These are phyloP conservation scores for Latheticus oryzae DNA, from an alignment of 2,888 invertebrate species.

Conservation along the genomic window DNA sequence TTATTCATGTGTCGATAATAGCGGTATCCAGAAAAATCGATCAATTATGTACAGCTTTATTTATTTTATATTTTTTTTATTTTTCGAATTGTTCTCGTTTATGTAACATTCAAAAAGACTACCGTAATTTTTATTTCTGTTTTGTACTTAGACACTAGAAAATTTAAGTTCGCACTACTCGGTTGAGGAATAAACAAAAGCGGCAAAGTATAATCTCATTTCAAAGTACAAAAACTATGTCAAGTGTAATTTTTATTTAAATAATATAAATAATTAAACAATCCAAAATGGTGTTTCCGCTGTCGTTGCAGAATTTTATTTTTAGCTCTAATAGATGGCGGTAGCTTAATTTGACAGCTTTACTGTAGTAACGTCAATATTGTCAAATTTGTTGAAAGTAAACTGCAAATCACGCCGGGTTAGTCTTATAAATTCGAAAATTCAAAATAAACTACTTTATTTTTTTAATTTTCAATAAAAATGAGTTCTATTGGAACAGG, in stretches of 20 bases:
- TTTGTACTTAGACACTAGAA: conserved; percentile 8
- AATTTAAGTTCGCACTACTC: too few species aligned
- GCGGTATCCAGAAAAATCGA: conserved; percentile 10
- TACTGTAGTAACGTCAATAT: too few species aligned
- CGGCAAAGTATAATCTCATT: neutral
- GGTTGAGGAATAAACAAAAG: neutral
- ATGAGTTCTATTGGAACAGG: conserved; percentile 98
- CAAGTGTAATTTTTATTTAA: conserved; percentile 29
- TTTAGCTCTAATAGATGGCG: conserved; percentile 2
- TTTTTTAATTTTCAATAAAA: conserved; percentile 49
- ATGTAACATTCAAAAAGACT: conserved; percentile 9
- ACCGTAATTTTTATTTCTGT: conserved; percentile 5
- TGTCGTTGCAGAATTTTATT: conserved; percentile 4
- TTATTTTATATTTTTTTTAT: conserved; percentile 30
- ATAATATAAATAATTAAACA: conserved; percentile 25
- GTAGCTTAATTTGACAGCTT: conserved; percentile 10
- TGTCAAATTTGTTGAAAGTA: conserved; percentile 34
- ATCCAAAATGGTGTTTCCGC: conserved; percentile 14
- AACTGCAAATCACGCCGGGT: conserved; percentile 54
- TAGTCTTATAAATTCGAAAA: too few species aligned
- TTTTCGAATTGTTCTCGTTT: conserved; percentile 24
- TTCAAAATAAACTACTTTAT: too few species aligned
- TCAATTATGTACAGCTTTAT: conserved; percentile 19
- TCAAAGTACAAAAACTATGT: conserved; percentile 24
- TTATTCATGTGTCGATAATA: conserved; percentile 15